Conservation (phyloP, 2,888 invertebrate genomes). For the Dolichomitus sp. region DNA sequence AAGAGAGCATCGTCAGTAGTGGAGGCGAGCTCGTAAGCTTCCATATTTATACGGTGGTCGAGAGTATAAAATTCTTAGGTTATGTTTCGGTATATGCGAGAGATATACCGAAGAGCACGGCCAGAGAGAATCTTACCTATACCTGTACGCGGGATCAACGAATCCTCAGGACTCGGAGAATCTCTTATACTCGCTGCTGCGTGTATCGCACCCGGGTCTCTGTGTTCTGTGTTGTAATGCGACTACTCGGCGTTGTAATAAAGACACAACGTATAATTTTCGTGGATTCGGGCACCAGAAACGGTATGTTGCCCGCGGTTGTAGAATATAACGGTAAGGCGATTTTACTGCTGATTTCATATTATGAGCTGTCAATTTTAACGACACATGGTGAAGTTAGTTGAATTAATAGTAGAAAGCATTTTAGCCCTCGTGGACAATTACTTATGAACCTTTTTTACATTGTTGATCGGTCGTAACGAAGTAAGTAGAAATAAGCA, state of each 20-base stretch:
- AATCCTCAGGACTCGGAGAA: slow-evolving; percentile 40
- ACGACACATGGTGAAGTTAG: neutral
- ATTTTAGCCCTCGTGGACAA: neutral
- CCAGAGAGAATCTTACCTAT: slow-evolving; percentile 26
- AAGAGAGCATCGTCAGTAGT: slow-evolving; percentile 42
- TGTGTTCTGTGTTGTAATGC: slow-evolving; percentile 27
- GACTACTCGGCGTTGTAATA: slow-evolving; percentile 33
- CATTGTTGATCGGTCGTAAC: neutral
- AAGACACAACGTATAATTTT: slow-evolving; percentile 34
- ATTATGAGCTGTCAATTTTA: neutral
- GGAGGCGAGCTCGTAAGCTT: slow-evolving; percentile 82
- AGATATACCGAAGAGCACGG: slow-evolving; percentile 52
- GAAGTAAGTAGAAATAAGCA: neutral
- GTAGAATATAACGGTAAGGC: slow-evolving; percentile 25
- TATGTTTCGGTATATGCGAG: slow-evolving; percentile 78
- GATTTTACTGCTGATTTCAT: slow-evolving; percentile 17
- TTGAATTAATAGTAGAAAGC: neutral
- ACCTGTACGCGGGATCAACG: slow-evolving; percentile 50
- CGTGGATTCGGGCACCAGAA: slow-evolving; percentile 23
- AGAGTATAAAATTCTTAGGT: slow-evolving; percentile 84
- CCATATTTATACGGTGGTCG: slow-evolving; percentile 82
- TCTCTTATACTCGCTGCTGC: slow-evolving; percentile 19
- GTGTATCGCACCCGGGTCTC: slow-evolving; percentile 50
- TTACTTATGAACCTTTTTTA: neutral
- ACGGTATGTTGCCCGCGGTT: neutral